phyloP scores from a whole-genome alignment of 2,888 invertebrate species.

The Synanthedon tipuliformis region DNA sequence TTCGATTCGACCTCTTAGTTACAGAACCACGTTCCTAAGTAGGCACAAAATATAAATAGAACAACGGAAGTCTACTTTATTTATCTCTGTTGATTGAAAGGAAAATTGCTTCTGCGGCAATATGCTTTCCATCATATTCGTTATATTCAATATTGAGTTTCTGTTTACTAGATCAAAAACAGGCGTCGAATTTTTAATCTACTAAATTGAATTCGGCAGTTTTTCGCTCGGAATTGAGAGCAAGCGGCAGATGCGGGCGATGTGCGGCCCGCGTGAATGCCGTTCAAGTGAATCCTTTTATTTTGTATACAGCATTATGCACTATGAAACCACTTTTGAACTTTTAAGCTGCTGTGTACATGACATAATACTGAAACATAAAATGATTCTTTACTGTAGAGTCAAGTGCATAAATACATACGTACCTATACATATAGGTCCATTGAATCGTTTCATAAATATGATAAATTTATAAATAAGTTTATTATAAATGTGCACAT shows the following conservation, averaged over 20 bases:
- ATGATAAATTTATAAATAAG: no score
- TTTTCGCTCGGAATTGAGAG: slow-evolving; percentile 4
- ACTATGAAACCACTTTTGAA: background rate
- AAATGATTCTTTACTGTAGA: no score
- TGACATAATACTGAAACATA: background rate
- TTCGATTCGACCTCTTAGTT: no score
- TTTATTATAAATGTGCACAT: no score
- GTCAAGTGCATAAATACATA: no score
- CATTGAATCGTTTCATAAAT: no score
- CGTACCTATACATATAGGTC: no score
- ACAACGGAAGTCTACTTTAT: background rate
- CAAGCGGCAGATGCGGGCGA: slow-evolving; percentile 9
- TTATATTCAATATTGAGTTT: background rate
- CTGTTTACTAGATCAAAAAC: background rate
- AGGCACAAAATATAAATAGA: no score
- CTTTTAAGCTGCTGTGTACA: background rate
- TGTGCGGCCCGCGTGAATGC: slow-evolving; percentile 5
- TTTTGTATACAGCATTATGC: background rate
- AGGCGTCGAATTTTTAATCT: slow-evolving; percentile 10
- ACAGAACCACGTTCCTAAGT: no score
- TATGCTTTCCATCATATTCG: background rate
- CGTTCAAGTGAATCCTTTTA: background rate
- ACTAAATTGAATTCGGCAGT: slow-evolving; percentile 10
- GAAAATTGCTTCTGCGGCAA: background rate
- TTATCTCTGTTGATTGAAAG: background rate